Conservation (phyloP, 2,888 invertebrate species). For the Diabrotica balteata region DNA sequence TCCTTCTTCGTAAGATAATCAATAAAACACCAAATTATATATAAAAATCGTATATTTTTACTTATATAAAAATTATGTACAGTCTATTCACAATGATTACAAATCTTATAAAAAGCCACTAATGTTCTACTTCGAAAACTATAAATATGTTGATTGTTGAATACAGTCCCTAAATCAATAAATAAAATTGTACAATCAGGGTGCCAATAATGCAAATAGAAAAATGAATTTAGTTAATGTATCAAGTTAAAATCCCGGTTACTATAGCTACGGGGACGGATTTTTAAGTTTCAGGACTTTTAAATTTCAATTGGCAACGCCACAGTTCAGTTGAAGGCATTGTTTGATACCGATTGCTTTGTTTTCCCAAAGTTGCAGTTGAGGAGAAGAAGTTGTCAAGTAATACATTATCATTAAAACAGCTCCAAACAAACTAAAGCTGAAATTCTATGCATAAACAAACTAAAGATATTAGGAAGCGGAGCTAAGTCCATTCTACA, state of each 20-base stretch:
- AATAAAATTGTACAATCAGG: constrained; percentile 8
- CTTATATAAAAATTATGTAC: constrained; percentile 21
- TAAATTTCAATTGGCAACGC: too few species aligned
- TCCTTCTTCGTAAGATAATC: too few species aligned
- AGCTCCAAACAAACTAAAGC: too few species aligned
- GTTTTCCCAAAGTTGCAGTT: too few species aligned
- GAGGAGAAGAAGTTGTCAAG: too few species aligned
- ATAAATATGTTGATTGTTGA: constrained; percentile 17
- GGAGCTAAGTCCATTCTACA: too few species aligned
- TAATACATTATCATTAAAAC: too few species aligned
- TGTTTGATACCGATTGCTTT: too few species aligned
- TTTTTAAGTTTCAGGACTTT: too few species aligned
- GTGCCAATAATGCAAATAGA: background rate
- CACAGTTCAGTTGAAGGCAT: too few species aligned
- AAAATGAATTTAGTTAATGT: background rate
- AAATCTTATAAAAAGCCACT: constrained; percentile 9
- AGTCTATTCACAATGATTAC: constrained; percentile 19
- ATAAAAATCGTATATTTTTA: constrained; percentile 7
- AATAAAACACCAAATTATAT: background rate
- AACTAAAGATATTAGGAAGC: too few species aligned
- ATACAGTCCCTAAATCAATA: constrained; percentile 11
- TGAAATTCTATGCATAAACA: too few species aligned
- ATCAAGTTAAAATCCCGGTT: background rate
- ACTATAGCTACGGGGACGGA: background rate
- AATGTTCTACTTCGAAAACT: constrained; percentile 14